Base-by-base conservation (phyloP, 2,888 invertebrate species). In the Platypus cylindrus region DNA sequence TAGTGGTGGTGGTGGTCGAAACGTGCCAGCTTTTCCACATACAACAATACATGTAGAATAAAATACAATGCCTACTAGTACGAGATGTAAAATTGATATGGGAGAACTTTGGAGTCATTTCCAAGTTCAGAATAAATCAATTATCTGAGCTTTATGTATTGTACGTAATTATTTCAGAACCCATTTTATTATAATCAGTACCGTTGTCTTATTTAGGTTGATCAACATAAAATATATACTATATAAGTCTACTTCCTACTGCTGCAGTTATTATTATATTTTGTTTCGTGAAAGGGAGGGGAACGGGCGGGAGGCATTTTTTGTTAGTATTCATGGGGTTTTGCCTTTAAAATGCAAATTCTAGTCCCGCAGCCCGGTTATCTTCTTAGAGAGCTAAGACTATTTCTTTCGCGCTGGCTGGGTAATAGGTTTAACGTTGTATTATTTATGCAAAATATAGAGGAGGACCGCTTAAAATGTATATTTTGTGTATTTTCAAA, bases 261-360 rank as follows among this genome's bases (percentile, higher is more conserved):
- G 20, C n/a, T n/a, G 20, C 9, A 20, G 34, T 26, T 32, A 32
- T 38, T 38, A 37, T 41, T 38, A 38, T 37, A 34, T 38, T 38
- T 36, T 27, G 37, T 23, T 27, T 22, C 24, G 25, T 5, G 11
- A 30, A 13, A 28, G 28, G 13, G 28, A 33, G 16, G 33, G 17
- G 32, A 37, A 30, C 12, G 22, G 27, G 34, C 17, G 36, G 30
- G 32, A 30, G 32, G 33, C 30, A 41, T 41, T 41, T 41, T 41
- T 41, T 41, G 41, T 41, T 41, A 47, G 42, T 48, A 45, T 45
- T 36, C 45, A 47, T 47, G 45, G 44, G 48, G 45, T 45, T 48
- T 38, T 44, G 38, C 38, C 46, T 47, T 48, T 47, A 46, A 46
- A 43, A 48, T 48, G 48, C 47, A 46, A 46, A 48, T 48, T 39